These are phyloP conservation scores for Eurystomus gularis DNA, from an alignment of 2,113 vertebrate genomes.

Conservation along the genomic window DNA sequence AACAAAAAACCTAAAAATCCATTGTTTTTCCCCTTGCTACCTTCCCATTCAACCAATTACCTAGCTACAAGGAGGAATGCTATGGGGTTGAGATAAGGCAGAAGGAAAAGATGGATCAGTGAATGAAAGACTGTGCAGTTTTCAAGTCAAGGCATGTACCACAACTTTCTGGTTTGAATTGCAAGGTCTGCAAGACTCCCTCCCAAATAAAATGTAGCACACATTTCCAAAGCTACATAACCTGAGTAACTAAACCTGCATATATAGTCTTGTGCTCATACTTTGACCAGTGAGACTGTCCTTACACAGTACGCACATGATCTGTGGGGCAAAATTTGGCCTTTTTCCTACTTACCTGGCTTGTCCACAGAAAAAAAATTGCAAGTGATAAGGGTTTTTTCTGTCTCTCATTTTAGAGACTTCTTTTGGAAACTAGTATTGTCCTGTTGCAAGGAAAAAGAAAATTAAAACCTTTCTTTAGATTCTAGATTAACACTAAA, in stretches of 20 bases:
- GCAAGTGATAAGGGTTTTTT: neutral
- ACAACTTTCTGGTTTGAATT: neutral
- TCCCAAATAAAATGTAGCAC: rapidly evolving
- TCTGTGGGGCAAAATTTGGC: neutral
- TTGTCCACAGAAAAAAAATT: neutral
- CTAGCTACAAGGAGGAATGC: neutral
- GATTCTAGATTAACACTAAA: neutral
- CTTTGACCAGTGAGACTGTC: too few species aligned
- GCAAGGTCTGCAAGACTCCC: too few species aligned
- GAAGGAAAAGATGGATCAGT: neutral
- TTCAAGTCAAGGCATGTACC: neutral
- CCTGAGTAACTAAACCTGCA: neutral
- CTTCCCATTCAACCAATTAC: neutral
- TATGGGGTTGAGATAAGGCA: neutral
- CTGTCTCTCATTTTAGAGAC: neutral
- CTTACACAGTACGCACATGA: neutral
- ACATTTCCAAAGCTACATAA: neutral
- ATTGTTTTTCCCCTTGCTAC: neutral
- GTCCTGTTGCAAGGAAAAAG: neutral
- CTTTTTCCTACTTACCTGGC: neutral
- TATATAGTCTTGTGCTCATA: too few species aligned
- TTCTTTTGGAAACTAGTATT: neutral
- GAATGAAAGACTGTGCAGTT: neutral
- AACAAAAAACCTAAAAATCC: neutral
- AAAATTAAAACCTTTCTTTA: neutral